phyloP scores from a whole-genome alignment of 1,140 invertebrate species.

The Leptoteleia sp. region DNA sequence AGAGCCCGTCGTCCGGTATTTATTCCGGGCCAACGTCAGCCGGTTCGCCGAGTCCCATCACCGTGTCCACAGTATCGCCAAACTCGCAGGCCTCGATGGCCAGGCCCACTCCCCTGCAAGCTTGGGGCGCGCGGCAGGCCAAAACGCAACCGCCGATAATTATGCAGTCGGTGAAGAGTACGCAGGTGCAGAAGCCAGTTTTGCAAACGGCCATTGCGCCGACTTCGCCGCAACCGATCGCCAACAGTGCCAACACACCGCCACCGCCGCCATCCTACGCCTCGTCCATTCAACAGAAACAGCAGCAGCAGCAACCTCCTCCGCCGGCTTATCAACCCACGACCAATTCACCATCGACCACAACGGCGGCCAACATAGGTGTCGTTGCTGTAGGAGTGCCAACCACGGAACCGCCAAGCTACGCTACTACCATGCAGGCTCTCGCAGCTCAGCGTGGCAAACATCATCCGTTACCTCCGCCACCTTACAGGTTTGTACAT shows the following conservation, averaged over 20 bases:
- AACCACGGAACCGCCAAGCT: slow-evolving; percentile 94
- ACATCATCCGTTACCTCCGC: slow-evolving; percentile 87
- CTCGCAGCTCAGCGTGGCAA: slow-evolving; percentile 87
- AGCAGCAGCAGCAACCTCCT: slow-evolving; percentile 82
- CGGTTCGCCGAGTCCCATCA: slow-evolving; percentile 90
- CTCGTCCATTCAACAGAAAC: slow-evolving; percentile 87
- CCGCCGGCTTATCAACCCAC: slow-evolving; percentile 77
- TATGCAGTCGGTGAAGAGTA: slow-evolving; percentile 97
- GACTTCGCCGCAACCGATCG: slow-evolving; percentile 85
- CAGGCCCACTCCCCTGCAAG: slow-evolving; percentile 87
- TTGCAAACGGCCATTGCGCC: slow-evolving; percentile 96
- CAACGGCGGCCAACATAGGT: slow-evolving; percentile 64
- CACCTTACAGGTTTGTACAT: slow-evolving; percentile 81
- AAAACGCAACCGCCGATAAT: slow-evolving; percentile 95
- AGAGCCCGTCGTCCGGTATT: slow-evolving; percentile 89
- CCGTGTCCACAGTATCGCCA: slow-evolving; percentile 84
- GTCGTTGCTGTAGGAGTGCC: slow-evolving; percentile 83
- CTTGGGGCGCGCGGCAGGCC: slow-evolving; percentile 90
- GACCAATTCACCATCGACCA: slow-evolving; percentile 63
- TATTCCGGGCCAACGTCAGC: slow-evolving; percentile 90
- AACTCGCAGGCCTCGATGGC: slow-evolving; percentile 84
- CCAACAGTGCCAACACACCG: slow-evolving; percentile 80
- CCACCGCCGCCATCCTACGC: slow-evolving; percentile 90
- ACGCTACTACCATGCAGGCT: slow-evolving; percentile 94
- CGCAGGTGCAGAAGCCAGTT: slow-evolving; percentile 95